phyloP scores from a whole-genome alignment of 2,888 invertebrate species.

The Camptogramma bilineatum region DNA sequence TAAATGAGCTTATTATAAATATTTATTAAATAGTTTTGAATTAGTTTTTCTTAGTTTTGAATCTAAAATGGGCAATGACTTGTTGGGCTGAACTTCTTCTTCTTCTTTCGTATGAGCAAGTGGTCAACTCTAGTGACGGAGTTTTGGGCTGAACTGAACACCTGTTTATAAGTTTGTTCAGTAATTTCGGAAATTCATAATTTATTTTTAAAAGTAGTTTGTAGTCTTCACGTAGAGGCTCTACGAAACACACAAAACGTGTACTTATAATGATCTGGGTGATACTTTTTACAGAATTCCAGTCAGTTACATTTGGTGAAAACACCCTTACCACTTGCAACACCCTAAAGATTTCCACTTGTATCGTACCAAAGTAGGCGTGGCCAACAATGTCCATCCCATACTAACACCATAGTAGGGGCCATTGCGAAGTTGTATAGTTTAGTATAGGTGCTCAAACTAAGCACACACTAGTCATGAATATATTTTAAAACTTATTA shows the following conservation, averaged over 20 bases:
- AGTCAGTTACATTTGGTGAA: not conserved
- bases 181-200: no score
- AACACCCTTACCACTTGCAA: slow-evolving; percentile 14
- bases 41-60: no score
- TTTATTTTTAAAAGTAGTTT: no score
- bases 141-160: no score
- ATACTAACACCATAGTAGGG: slow-evolving; percentile 50
- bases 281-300: not conserved
- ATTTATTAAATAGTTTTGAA: no score
- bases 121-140: no score
- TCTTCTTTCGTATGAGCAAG: no score
- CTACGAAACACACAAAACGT: not conserved
- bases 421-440: slow-evolving; percentile 53
- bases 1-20: no score
- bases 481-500: slow-evolving; percentile 23
- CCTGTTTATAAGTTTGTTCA: no score
- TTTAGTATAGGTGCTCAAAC: slow-evolving; percentile 43
- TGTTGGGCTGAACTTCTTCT: no score
- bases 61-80: no score
- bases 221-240: not conserved
- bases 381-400: slow-evolving; percentile 50
- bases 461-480: slow-evolving; percentile 32
- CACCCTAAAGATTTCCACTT: slow-evolving; percentile 18
- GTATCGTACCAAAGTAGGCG: slow-evolving; percentile 55
- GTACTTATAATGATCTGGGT: not conserved